Base-by-base conservation (phyloP, 2,797 vertebrate genomes). In the Acanthis flammea region DNA sequence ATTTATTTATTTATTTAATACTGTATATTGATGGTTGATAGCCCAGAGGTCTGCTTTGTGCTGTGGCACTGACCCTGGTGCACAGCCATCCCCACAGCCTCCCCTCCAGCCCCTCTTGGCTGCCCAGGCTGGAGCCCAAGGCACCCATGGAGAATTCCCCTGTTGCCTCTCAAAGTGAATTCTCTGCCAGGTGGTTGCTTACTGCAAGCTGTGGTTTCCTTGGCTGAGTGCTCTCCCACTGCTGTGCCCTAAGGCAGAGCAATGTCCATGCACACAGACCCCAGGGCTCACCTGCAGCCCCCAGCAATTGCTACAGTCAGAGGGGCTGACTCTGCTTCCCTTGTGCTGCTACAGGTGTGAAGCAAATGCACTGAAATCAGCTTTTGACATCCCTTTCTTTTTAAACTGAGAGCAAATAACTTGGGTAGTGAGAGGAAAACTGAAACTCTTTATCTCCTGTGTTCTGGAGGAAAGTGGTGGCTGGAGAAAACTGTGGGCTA, bases 91-190 rank as follows among this genome's bases (percentile, higher is more conserved):
- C 33, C 33, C 33, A 17, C 16, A 37, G 33, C 42, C 33, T 42
- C 31, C 23, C 15, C 19, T 19, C 10, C 1, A 3, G 25, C 31
- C 16, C 39, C 27, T 18, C 48, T 14, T 5, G 11, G 24, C 48
- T 67, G 44, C 76, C 42, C 55, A 39, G 60, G 17, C 47, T 66
- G 57, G 15, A 90, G 33, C 42, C 22, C 44, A 7, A 28, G 57
- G 25, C 12, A 12, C 55, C 65, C 27, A 7, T 1, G 0, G 0
- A 8, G 24, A 60, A 19, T 21, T 47, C 37, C 23, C 19, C 3
- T 16, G 2, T 12, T 51, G 58, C 37, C 45, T 58, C 48, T 39
- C 42, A 25, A 35, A 3, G 1, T 28, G 2, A 62, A 3, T 31
- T 25, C 0, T 54, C 33, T 39, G 7, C n/a, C 33, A 31, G 30